Evolutionary conservation across 2,888 invertebrate genomes (phyloP).

Genomic region (Eristalis intricaria): DNA sequence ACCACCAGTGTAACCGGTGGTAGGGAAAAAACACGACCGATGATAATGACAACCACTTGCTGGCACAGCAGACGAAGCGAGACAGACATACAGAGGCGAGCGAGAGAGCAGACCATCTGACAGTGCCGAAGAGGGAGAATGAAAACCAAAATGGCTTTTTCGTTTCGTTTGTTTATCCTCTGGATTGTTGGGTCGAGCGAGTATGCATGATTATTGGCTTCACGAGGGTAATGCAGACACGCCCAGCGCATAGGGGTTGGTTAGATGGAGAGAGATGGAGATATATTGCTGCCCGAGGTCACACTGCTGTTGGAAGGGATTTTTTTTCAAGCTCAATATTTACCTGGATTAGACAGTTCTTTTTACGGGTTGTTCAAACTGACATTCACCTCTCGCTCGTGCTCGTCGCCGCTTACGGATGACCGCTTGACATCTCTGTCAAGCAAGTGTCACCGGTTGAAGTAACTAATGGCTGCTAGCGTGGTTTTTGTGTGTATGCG

Average conservation of each 20-base stretch:
- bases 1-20: slow-evolving; percentile 7
- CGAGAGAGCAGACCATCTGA: background rate
- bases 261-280: slow-evolving; percentile 31
- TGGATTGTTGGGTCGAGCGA: slow-evolving; percentile 11
- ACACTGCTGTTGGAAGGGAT: background rate
- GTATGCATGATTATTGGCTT: slow-evolving; percentile 11
- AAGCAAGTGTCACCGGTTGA: slow-evolving; percentile 8
- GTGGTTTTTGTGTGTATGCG: slow-evolving; percentile 1
- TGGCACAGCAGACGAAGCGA: background rate
- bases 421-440: slow-evolving; percentile 48
- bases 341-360: slow-evolving; percentile 39
- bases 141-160: slow-evolving; percentile 65
- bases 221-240: slow-evolving; percentile 14
- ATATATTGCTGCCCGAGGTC: slow-evolving; percentile 21
- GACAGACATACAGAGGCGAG: slow-evolving; percentile 10
- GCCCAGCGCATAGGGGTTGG: slow-evolving; percentile 51
- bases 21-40: background rate
- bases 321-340: slow-evolving; percentile 30
- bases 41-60: background rate
- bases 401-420: slow-evolving; percentile 6
- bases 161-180: slow-evolving; percentile 44
- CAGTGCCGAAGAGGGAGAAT: slow-evolving; percentile 27
- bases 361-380: slow-evolving; percentile 44
- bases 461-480: slow-evolving; percentile 46
- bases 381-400: slow-evolving; percentile 21